Evolutionary conservation across 1,140 invertebrate species (phyloP).

Genomic region (Neodiprion pinetum): DNA sequence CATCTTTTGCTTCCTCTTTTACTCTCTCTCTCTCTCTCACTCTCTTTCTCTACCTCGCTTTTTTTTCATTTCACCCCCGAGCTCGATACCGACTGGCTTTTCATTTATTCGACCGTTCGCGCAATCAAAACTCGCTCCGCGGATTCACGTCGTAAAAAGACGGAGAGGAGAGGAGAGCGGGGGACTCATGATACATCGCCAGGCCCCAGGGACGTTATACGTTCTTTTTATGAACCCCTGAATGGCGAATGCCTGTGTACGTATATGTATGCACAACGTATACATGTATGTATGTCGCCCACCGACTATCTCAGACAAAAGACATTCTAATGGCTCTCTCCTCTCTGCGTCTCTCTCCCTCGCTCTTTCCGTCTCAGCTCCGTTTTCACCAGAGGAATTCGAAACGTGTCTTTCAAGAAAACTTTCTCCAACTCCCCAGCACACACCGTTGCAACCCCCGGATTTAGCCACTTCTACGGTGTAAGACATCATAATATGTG

Average conservation of each 20-base stretch:
- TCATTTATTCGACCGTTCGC: constrained; percentile 24
- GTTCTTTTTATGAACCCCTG: neutral
- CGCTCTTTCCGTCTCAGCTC: too few species aligned
- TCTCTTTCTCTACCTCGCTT: too few species aligned
- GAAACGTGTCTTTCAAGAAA: too few species aligned
- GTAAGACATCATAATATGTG: too few species aligned
- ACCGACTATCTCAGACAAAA: neutral
- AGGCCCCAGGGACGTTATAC: neutral
- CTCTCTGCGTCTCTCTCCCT: neutral
- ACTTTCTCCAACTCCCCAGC: too few species aligned
- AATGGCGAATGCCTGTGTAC: neutral
- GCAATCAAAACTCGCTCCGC: constrained; percentile 32
- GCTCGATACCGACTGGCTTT: constrained; percentile 3
- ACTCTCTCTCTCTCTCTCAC: too few species aligned
- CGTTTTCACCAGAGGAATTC: too few species aligned
- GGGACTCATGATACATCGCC: neutral
- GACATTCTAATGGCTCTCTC: neutral
- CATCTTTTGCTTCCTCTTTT: neutral
- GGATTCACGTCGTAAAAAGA: constrained; percentile 16
- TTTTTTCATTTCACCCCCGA: neutral
- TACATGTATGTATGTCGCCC: neutral
- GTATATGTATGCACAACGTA: too few species aligned
- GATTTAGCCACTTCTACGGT: too few species aligned
- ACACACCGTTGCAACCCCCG: too few species aligned
- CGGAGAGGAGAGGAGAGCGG: neutral